Evolutionary conservation across 2,113 vertebrate species (phyloP), one percentile per base, ranked within the genome.

Genomic region (Phaethornis superciliosus): DNA sequence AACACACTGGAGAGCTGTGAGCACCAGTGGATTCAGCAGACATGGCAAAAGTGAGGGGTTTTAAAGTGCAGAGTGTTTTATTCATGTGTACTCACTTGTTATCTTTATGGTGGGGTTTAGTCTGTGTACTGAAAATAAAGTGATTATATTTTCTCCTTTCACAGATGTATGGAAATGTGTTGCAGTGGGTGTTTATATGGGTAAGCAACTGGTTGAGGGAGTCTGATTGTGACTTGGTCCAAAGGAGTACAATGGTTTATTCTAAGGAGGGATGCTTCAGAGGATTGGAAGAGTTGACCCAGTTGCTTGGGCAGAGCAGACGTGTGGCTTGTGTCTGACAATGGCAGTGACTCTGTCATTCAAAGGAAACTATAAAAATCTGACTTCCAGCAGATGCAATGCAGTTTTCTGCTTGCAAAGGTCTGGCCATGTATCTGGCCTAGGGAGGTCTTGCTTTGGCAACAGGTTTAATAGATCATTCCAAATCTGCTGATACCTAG

Each of bases 121-220:
- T 94, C 89, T 95, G 94, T 95, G 24, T 92, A 81, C 95, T 96
- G 82, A 88, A 97, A 98, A 97, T 98, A 98, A 98, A 98, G 87
- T 64, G 91, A 65, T 95, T 93, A 1, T 97, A 94, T 97, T 97
- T 97, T 95, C 89, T 96, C 79, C 92, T 91, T 94, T 67, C 59
- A 16, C 52, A 54, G 81, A 42, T 21, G 62, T 37, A 49, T 28
- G n/a, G n/a, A 15, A 51, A 35, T 80, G 23, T 70, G 8, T 89
- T 35, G 32, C 44, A 56, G 65, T 81, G 10, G 14, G 47, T 27
- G 11, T 64, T 65, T 62, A 4, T 64, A 4, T 22, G 68, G 47
- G 23, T 54, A 32, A 46, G 52, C 44, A 81, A 1, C 67, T 44
- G 32, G 13, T 67, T 20, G 18, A 30, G 44, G 51, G n/a, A 24